Conservation (phyloP, 2,113 vertebrate species). For the Ammodytes dubius region DNA sequence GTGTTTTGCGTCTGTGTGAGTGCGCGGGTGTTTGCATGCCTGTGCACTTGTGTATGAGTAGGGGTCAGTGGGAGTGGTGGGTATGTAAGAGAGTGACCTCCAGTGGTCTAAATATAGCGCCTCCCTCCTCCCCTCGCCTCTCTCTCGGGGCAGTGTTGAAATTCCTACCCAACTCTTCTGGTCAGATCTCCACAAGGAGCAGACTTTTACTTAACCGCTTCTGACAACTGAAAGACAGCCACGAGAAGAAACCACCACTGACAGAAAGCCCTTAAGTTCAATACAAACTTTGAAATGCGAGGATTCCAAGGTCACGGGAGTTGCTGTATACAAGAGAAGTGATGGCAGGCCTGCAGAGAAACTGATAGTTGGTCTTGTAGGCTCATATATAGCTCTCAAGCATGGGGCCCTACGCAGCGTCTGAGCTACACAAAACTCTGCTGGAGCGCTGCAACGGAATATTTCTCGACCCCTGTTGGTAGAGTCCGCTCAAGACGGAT, state of each 20-base stretch:
- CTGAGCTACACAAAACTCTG: conserved; percentile 32
- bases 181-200: conserved; percentile 80
- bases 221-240: conserved; percentile 58
- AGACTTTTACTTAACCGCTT: conserved; percentile 68
- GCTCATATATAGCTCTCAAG: conserved; percentile 46
- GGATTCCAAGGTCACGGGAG: conserved; percentile 55
- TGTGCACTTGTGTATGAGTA: conserved; percentile 66
- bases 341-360: conserved; percentile 42
- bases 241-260: conserved; percentile 11
- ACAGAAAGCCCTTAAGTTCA: conserved; percentile 36
- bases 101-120: conserved; percentile 94
- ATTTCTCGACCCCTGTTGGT: conserved; percentile 19
- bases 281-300: conserved; percentile 27
- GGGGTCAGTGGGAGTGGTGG: conserved; percentile 88
- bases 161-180: conserved; percentile 87
- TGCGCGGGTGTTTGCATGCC: conserved; percentile 35
- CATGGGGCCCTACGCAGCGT: conserved; percentile 46
- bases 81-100: conserved; percentile 92
- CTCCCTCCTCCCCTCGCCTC: conserved; percentile 88
- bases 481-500: conserved; percentile 15
- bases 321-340: conserved; percentile 1
- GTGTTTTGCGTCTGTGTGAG: conserved; percentile 3
- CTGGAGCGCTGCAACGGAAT: conserved; percentile 46
- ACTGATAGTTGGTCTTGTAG: conserved; percentile 49
- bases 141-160: conserved; percentile 90